Conservation (phyloP, 2,797 vertebrate species). For the Miichthys miiuy region DNA sequence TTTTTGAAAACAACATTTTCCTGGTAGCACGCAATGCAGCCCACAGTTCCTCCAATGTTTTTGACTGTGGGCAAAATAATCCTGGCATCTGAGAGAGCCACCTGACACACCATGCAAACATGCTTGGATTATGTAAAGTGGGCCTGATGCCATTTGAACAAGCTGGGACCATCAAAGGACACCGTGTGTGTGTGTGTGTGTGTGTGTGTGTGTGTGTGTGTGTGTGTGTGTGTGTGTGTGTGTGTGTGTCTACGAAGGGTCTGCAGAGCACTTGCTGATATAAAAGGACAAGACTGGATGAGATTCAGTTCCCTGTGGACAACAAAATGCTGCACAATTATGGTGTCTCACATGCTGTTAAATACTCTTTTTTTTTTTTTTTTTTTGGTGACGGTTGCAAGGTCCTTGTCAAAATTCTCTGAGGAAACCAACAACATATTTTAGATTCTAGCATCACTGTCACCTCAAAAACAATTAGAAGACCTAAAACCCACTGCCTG, state of each 20-base stretch:
- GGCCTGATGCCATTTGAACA: constrained; percentile 50
- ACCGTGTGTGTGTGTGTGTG: background rate
- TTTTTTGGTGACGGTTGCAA: constrained; percentile 2
- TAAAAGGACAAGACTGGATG: constrained; percentile 34
- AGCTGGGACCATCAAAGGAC: constrained; percentile 25
- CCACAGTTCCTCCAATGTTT: constrained; percentile 52
- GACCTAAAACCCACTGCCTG: background rate
- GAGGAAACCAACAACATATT: background rate
- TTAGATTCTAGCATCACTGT: constrained; percentile 18
- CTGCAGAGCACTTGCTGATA: constrained; percentile 32
- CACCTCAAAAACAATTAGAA: background rate
- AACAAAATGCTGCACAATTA: constrained; percentile 20
- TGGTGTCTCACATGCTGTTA: constrained; percentile 8
- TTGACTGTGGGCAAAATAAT: constrained; percentile 68
- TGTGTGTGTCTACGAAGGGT: constrained; percentile 2
- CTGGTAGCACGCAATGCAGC: constrained; percentile 35
- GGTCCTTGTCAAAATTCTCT: background rate
- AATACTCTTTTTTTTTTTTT: background rate
- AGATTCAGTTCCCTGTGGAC: constrained; percentile 36
- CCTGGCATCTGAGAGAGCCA: constrained; percentile 56
- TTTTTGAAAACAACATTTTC: constrained; percentile 29
- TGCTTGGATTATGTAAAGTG: constrained; percentile 75
- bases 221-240: constrained; percentile 3
- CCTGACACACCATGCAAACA: constrained; percentile 73
- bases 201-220: background rate